Base-by-base conservation (phyloP, 1,140 invertebrate genomes). In the Neuroterus valhalla region DNA sequence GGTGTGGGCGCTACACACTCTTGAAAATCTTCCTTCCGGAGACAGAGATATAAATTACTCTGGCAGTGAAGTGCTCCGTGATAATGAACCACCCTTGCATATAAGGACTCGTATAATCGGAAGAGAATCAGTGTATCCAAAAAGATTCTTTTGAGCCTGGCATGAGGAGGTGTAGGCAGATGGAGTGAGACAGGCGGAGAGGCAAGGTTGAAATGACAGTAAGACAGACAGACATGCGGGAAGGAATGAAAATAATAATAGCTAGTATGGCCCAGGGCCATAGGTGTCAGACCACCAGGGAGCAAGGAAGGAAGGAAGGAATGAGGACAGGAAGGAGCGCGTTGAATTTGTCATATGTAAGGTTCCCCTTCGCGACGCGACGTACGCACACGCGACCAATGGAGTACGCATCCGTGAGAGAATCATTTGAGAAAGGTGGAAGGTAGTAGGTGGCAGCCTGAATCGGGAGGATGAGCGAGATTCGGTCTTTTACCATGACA, bases 241-340 rank as follows among this genome's bases (percentile, higher is more conserved):
- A 87, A 87, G 85, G 82, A 87, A 86, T 87, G 86, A 85, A 85
- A 87, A 87, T 87, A 87, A 86, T 87, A 87, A 87, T 85, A 85
- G 72, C 77, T 76, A 74, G 78, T 75, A 75, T 85, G 86, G 84
- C 86, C 86, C 78, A 74, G 82, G 86, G 85, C 84, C 84, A 86
- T 84, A 84, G 82, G 86, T 85, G 84, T 85, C 82, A 82, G 82
- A 77, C 50, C 69, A 62, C 50, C 43, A 46, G 75, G 76, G 76
- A 86, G 84, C 81, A 83, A 85, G 72, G 79, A 83, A 78, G 80
- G 73, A 83, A 78, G 80, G 73, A 81, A 81, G 77, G 81, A 82
- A 77, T 71, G 72, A 66, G 70, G 74, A 67, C 69, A 68, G 79
- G 81, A 83, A 86, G 82, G 74, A 84, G 77, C 77, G 75, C 75